Evolutionary conservation across 2,888 invertebrate genomes (phyloP).

Genomic region (Drosophila anomalipes): DNA sequence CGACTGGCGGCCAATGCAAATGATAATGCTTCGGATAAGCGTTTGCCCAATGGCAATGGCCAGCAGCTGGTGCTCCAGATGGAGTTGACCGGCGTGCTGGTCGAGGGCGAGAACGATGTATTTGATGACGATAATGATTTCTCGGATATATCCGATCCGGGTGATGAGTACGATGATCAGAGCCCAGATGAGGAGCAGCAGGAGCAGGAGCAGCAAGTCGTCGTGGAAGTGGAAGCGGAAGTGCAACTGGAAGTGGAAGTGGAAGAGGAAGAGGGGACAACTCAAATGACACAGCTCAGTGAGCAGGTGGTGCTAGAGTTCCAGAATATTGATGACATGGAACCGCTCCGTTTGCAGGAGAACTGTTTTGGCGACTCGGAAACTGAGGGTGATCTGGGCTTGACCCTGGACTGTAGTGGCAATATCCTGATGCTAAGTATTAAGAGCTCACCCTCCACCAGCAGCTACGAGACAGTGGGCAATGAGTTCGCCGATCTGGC

Average conservation of each 20-base stretch:
- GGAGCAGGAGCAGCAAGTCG: constrained; percentile 12
- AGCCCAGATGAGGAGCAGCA: constrained; percentile 28
- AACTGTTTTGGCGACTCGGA: constrained; percentile 81
- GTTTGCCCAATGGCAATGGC: constrained; percentile 25
- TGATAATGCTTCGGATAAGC: constrained; percentile 15
- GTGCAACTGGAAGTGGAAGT: constrained; percentile 1
- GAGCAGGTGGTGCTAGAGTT: constrained; percentile 69
- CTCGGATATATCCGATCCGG: constrained; percentile 86
- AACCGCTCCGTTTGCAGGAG: constrained; percentile 76
- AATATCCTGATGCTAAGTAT: constrained; percentile 75
- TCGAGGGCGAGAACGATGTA: constrained; percentile 86
- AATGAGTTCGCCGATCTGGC: constrained; percentile 84
- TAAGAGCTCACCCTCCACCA: constrained; percentile 85
- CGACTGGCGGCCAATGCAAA: constrained; percentile 86
- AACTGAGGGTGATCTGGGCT: constrained; percentile 63
- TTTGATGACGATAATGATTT: constrained; percentile 87
- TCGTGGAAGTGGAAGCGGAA: neutral
- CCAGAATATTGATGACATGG: constrained; percentile 76
- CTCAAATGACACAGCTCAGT: constrained; percentile 56
- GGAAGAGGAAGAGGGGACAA: constrained; percentile 44
- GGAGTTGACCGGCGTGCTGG: constrained; percentile 75
- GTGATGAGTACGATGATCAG: constrained; percentile 78
- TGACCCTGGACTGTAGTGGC: constrained; percentile 58
- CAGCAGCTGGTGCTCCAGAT: neutral
- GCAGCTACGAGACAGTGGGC: constrained; percentile 85